Conservation (phyloP, 2,888 invertebrate species). For the Pristionchus arcanus region DNA sequence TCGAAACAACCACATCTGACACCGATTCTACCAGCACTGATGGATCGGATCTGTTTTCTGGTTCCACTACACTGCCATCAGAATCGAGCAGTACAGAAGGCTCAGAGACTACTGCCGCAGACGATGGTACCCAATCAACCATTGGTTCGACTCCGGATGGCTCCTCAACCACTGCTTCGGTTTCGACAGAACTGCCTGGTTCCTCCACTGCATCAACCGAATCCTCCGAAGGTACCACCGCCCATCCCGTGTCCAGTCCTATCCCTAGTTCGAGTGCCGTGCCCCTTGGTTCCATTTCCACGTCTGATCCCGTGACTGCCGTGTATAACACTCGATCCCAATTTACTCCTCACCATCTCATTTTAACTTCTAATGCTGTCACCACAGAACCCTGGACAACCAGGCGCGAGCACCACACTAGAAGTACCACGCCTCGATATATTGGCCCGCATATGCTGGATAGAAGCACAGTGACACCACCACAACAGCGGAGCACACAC, state of each 20-base stretch:
- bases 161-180: neutral
- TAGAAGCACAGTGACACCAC: neutral
- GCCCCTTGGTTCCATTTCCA: neutral
- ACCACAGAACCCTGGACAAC: neutral
- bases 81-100: too few species aligned
- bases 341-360: neutral
- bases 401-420: neutral
- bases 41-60: neutral
- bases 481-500: neutral
- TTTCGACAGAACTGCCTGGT: neutral
- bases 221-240: neutral
- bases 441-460: neutral
- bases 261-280: conserved; percentile 13
- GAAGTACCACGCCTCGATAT: neutral
- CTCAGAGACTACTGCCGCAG: neutral
- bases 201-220: neutral
- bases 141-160: neutral
- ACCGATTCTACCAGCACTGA: neutral
- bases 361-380: neutral
- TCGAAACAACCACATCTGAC: neutral
- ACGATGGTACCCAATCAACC: neutral
- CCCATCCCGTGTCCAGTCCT: neutral
- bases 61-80: neutral
- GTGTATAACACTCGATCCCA: neutral
- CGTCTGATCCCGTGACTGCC: neutral